A percentile compares a stretch with the other conserved stretches of the same genome.
These are phyloP conservation scores for Troilus luridus DNA, from an alignment of 2,888 invertebrate genomes.

Conservation along the genomic window DNA sequence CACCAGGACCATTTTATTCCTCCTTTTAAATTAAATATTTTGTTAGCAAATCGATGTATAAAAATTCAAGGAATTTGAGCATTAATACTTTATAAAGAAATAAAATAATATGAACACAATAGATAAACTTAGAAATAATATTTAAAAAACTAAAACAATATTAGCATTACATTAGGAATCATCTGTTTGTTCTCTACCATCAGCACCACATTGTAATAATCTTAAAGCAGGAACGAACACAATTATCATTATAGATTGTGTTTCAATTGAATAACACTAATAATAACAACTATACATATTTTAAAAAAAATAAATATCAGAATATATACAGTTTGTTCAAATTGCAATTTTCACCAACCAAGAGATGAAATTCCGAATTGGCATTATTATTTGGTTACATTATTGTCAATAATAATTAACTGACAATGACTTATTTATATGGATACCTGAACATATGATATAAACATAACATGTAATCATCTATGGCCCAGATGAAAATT, in stretches of 20 bases:
- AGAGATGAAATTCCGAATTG: neutral
- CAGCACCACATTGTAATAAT: constrained; percentile 44
- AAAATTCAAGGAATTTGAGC: constrained; percentile 38
- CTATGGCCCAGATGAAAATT: constrained; percentile 71
- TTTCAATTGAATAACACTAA: constrained; percentile 2
- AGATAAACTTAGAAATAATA: neutral
- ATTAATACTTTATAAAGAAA: neutral
- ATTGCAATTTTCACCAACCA: constrained; percentile 20
- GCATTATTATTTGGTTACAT: constrained; percentile 1
- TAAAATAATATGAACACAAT: constrained; percentile 32
- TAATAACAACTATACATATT: constrained; percentile 40
- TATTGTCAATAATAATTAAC: constrained; percentile 42
- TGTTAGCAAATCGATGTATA: neutral
- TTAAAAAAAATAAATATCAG: constrained; percentile 50
- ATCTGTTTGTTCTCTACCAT: constrained; percentile 56
- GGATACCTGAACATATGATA: neutral
- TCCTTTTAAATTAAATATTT: neutral
- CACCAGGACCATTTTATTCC: too few relatives aligned
- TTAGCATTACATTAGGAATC: constrained; percentile 27
- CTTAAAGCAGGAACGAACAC: constrained; percentile 35
- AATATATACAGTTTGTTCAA: constrained; percentile 52
- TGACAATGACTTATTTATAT: constrained; percentile 43
- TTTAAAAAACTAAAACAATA: neutral
- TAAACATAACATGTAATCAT: constrained; percentile 63
- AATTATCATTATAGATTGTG: constrained; percentile 5